Evolutionary conservation across 1,140 invertebrate species (phyloP), one percentile per base, ranked within the genome.

Genomic region (Bombyx mandarina): DNA sequence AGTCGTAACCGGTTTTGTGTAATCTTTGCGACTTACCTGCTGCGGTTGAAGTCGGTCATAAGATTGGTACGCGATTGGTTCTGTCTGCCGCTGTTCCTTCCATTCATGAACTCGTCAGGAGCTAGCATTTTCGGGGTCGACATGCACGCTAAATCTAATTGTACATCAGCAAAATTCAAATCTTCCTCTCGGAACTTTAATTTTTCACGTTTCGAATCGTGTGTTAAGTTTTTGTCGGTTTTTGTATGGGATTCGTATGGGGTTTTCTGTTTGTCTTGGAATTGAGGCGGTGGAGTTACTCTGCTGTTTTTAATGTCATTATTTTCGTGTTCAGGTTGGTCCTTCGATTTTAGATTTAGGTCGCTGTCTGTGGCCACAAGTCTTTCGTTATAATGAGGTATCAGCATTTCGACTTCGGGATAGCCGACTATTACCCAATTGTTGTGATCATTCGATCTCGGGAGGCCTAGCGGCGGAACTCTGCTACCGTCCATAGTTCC

Each of bases 81-180:
- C 60, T 80, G 83, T 45, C 71, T 77, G 62, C 71, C 76, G 56
- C 69, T 79, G 50, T 58, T 76, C 58, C 69, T 66, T 42, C 67
- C 68, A 44, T 77, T 79, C 64, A 82, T 72, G 58, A 71, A 83
- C 49, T 88, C 83, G 35, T 79, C 73, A 50, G 82, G 79, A 48
- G 78, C 71, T 50, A 89, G 62, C 73, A 86, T 84, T 75, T 88
- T 89, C 48, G 88, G 88, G 52, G 88, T 89, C 0, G 88, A 89
- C 1, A 83, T 88, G 65, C 84, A 88, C 47, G 79, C 84, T 59
- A 85, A 62, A 66, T 88, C 80, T 62, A 88, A 64, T 61, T 87
- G 83, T 26, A 80, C 65, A 55, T 89, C 86, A 46, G 62, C 65
- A 50, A 88, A 89, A 57, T 82, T 74, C 12, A 80, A 63, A 44